Evolutionary conservation across 2,113 vertebrate genomes (phyloP).

Genomic region (Alexandromys fortis): DNA sequence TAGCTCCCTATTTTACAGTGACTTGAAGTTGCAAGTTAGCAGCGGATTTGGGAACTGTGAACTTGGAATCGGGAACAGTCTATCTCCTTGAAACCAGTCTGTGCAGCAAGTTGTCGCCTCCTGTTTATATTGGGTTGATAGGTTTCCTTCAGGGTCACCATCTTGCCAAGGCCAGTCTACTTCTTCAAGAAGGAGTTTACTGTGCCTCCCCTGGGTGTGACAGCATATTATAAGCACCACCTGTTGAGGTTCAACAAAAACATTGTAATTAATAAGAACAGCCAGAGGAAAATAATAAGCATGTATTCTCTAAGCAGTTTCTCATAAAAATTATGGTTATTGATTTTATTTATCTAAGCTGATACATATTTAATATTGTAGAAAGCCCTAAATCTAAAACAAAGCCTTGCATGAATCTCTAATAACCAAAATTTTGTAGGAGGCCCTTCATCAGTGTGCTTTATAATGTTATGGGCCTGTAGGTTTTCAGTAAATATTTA

Average conservation of each 20-base stretch:
- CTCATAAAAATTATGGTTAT: not conserved
- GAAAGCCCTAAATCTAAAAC: not conserved
- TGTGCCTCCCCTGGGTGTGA: not conserved
- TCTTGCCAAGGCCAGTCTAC: not conserved
- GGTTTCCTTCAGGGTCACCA: not conserved
- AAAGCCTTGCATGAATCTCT: not conserved
- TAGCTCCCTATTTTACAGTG: not conserved
- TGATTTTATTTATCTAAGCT: not conserved
- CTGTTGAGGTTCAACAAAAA: not conserved
- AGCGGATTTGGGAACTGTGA: not conserved
- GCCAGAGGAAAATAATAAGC: not conserved
- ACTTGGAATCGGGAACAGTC: not conserved
- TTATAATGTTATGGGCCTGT: not conserved
- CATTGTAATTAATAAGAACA: not conserved
- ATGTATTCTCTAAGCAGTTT: not conserved
- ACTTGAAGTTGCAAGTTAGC: not conserved
- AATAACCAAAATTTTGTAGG: not conserved
- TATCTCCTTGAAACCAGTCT: not conserved
- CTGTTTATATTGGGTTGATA: not conserved
- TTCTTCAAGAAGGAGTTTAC: not conserved
- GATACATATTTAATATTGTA: not conserved
- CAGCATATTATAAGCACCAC: not conserved
- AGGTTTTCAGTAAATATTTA: not conserved
- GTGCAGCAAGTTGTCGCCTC: not conserved
- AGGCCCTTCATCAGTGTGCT: too few species aligned